Base-by-base conservation (phyloP, 1,140 invertebrate species). In the Catajapyx aquilonaris region DNA sequence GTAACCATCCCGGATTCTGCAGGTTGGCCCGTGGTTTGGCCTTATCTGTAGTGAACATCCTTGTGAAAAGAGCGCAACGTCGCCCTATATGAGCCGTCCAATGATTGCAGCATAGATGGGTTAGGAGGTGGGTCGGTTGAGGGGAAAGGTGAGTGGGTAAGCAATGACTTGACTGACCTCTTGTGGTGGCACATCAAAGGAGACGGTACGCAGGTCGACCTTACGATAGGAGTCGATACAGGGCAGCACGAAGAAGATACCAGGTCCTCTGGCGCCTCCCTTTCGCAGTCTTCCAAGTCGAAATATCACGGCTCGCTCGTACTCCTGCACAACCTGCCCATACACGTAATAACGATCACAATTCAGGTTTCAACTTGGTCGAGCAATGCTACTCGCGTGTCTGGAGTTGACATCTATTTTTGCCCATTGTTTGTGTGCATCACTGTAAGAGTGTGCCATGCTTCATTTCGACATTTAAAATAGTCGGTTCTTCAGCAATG, bases 161-260 rank as follows among this genome's bases (percentile, higher is more conserved):
- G n/a, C n/a, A n/a, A n/a, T n/a, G n/a, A n/a, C n/a, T n/a, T n/a
- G n/a, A n/a, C 61, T 55, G 68, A 88, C 86, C 66, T 93, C 87
- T 63, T 93, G 87, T 7, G 87, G 85, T 23, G 88, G 87, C 20
- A 95, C 84, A 52, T 93, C 87, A 51, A 93, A 93, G 1, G 84
- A 87, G 40, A 86, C 69, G 5, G 79, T 81, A 38, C 86, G 65
- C 33, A 91, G 57, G 52, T 93, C 85, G 4, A 85, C 81, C 54
- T 81, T 84, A 30, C 76, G 72, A 49, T 87, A 90, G 20, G 74
- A 80, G 51, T 94, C 87, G 39, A 93, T 76, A 52, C 86, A 93
- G 1, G 86, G 85, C 31, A 90, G 61, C 5, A 91, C 69, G 52
- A 91, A 90, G 51, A 93, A 90, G 41, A 83, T 69, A 15, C 79